Percentiles rank a stretch among this genome's conserved stretches.
phyloP scores from a whole-genome alignment of 2,113 vertebrate species.

The Hippocampus comes region DNA sequence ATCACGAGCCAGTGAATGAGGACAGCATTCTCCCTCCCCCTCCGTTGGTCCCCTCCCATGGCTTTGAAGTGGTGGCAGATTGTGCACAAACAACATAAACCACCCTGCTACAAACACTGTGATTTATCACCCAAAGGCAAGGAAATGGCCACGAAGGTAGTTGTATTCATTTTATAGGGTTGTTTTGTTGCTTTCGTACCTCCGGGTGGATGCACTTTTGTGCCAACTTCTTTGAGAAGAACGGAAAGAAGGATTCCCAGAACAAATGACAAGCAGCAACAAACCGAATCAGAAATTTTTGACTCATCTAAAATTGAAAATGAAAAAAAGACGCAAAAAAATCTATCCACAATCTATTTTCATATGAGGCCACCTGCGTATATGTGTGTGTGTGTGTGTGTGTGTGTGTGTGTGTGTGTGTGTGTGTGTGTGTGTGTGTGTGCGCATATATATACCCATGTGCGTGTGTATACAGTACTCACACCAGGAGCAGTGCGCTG shows the following conservation, averaged over 20 bases:
- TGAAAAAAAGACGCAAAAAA: background rate
- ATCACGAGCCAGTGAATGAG: constrained; percentile 55
- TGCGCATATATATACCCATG: constrained; percentile 13
- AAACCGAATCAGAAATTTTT: background rate
- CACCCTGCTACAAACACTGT: constrained; percentile 58
- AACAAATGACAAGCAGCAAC: constrained; percentile 30
- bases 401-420: too few relatives aligned
- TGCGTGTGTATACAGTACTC: constrained; percentile 62
- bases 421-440: too few relatives aligned
- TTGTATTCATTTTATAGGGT: constrained; percentile 63
- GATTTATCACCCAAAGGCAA: constrained; percentile 59
- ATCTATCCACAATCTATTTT: background rate
- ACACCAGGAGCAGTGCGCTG: constrained; percentile 88
- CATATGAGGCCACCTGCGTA: background rate
- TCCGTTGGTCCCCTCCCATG: constrained; percentile 27
- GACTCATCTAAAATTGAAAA: background rate
- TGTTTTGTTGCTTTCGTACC: constrained; percentile 58
- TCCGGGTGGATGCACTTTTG: constrained; percentile 60
- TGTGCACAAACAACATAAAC: constrained; percentile 70
- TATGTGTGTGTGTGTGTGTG: too few relatives aligned
- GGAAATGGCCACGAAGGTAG: constrained; percentile 60
- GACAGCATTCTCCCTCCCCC: constrained; percentile 39
- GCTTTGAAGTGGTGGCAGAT: constrained; percentile 73
- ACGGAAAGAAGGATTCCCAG: constrained; percentile 46
- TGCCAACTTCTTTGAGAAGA: constrained; percentile 49